These are phyloP conservation scores for Andinoacara biseriatus DNA, from an alignment of 2,113 vertebrate species.

Conservation along the genomic window DNA sequence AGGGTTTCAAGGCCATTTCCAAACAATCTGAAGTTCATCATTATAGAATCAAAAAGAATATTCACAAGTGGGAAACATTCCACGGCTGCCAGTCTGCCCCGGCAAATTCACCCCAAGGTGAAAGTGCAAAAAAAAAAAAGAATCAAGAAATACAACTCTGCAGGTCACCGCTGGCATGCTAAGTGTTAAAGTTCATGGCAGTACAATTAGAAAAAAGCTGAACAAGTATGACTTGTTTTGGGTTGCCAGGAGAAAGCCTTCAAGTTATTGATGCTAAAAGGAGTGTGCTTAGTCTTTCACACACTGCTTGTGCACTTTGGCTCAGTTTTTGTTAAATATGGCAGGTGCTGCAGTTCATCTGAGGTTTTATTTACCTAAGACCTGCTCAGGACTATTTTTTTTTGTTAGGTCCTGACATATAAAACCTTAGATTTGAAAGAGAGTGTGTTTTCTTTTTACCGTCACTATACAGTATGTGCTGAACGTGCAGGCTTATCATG, in stretches of 20 bases:
- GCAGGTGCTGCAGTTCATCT: background rate
- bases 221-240: background rate
- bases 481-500: slow-evolving; percentile 25
- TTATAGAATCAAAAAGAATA: background rate
- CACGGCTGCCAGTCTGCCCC: background rate
- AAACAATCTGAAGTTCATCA: background rate
- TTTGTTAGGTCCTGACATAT: background rate
- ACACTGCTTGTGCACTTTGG: background rate
- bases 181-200: background rate
- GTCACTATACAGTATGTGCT: background rate
- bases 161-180: background rate
- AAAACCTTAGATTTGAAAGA: background rate
- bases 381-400: background rate
- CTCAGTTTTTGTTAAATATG: background rate
- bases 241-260: background rate
- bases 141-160: background rate
- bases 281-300: too few species aligned
- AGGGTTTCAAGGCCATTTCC: background rate
- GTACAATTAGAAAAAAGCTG: background rate
- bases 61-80: background rate
- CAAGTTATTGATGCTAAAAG: background rate
- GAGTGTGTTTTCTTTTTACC: background rate
- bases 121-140: background rate
- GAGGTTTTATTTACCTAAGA: background rate
- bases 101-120: background rate